Conservation (phyloP, 2,888 invertebrate species). For the Blastobasis lacticolella region DNA sequence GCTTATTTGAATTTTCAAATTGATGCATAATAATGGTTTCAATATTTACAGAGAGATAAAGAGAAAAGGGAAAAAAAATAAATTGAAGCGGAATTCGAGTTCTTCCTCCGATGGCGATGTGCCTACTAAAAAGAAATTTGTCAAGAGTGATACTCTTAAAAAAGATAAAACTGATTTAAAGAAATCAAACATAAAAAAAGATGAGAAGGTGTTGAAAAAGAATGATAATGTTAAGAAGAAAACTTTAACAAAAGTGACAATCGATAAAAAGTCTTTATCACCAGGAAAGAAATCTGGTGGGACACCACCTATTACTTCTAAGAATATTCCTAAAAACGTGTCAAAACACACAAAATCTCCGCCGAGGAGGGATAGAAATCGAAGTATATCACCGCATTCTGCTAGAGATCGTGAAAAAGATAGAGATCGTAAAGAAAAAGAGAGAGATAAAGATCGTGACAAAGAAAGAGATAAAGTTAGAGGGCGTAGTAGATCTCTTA, state of each 20-base stretch:
- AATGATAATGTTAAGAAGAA: conserved; percentile 52
- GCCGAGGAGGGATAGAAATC: conserved; percentile 55
- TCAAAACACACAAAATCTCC: conserved; percentile 65
- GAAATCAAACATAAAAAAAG: conserved; percentile 56
- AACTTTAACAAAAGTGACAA: conserved; percentile 39
- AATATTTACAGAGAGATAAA: conserved; percentile 47
- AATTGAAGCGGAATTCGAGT: conserved; percentile 74
- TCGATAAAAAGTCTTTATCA: conserved; percentile 66
- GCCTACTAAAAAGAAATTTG: conserved; percentile 68
- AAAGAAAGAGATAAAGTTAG: conserved; percentile 68
- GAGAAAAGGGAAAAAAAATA: conserved; percentile 68
- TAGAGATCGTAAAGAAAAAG: conserved; percentile 52
- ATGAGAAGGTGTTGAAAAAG: conserved; percentile 57
- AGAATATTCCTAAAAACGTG: conserved; percentile 48
- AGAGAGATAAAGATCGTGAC: conserved; percentile 64
- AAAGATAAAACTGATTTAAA: conserved; percentile 61
- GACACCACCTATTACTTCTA: conserved; percentile 65
- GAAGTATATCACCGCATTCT: conserved; percentile 53
- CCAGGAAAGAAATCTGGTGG: conserved; percentile 68
- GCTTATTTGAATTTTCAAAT: too few species aligned
- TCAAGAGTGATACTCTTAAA: conserved; percentile 53
- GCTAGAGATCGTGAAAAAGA: conserved; percentile 68
- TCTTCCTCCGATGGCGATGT: conserved; percentile 79
- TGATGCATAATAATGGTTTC: not conserved
- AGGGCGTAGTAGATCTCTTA: conserved; percentile 63